Conservation (phyloP, 2,888 invertebrate genomes). For the Andrena flavipes region DNA sequence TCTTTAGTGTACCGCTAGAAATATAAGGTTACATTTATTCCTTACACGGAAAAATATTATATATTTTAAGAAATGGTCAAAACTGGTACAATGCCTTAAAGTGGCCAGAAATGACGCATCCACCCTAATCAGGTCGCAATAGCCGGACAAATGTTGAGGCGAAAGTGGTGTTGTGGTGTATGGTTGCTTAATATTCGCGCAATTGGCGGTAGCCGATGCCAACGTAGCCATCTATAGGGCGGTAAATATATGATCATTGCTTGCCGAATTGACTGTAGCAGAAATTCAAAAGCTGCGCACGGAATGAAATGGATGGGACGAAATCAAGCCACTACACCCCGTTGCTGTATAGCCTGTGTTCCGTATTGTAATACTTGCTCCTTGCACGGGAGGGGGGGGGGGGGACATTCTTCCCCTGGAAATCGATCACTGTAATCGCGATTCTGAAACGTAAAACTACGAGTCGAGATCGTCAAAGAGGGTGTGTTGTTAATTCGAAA, state of each 20-base stretch:
- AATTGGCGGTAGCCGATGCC: not conserved
- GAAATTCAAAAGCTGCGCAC: not conserved
- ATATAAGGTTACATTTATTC: too few species aligned
- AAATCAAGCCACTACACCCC: not conserved
- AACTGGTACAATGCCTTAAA: too few species aligned
- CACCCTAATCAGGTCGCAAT: not conserved
- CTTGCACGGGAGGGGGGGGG: too few species aligned
- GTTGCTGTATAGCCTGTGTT: not conserved
- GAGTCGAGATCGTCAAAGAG: not conserved
- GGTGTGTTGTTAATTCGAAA: not conserved
- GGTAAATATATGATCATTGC: constrained; percentile 2
- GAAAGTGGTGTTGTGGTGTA: not conserved
- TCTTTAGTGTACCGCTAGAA: too few species aligned
- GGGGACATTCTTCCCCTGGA: too few species aligned
- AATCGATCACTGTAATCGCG: not conserved
- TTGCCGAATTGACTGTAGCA: not conserved
- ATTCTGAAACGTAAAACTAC: not conserved
- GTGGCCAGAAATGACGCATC: too few species aligned
- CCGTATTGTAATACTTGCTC: too few species aligned
- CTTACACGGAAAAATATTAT: too few species aligned
- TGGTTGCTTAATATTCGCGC: not conserved
- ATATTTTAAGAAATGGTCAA: too few species aligned
- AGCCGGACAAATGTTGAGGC: not conserved
- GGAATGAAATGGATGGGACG: not conserved
- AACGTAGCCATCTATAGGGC: not conserved